Percentiles rank a stretch among this genome's conserved stretches.
phyloP scores from a whole-genome alignment of 2,797 vertebrate genomes.

The Chelonia mydas region DNA sequence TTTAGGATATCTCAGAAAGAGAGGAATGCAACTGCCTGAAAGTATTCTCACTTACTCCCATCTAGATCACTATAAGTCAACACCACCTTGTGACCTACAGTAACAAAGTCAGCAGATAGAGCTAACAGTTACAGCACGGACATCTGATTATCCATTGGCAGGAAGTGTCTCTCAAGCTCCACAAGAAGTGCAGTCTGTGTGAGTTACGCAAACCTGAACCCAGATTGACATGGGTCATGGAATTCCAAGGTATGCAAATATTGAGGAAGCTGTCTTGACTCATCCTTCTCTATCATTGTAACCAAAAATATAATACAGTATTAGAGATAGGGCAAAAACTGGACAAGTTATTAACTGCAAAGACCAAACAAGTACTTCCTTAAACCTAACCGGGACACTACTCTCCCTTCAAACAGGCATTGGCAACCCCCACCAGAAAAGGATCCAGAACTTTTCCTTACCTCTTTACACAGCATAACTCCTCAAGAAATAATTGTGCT shows the following conservation, averaged over 20 bases:
- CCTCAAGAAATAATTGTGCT: not conserved
- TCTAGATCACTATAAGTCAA: not conserved
- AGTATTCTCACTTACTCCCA: not conserved
- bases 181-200: not conserved
- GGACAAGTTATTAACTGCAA: too few species aligned
- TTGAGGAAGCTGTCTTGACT: too few species aligned
- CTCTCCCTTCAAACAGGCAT: not conserved
- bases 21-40: accelerated
- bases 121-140: not conserved
- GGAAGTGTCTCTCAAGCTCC: not conserved
- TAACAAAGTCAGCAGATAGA: not conserved
- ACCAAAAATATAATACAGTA: too few species aligned
- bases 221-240: too few species aligned
- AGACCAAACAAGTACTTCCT: not conserved
- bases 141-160: not conserved
- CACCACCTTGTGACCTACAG: not conserved
- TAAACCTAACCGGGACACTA: not conserved
- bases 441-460: not conserved
- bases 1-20: not conserved
- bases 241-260: too few species aligned
- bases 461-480: not conserved
- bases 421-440: not conserved
- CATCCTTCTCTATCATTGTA: too few species aligned
- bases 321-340: too few species aligned
- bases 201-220: too few species aligned